Percentiles rank a stretch among this genome's conserved stretches.
These are phyloP conservation scores for Hydraecia micacea DNA, from an alignment of 2,888 invertebrate species.

Conservation along the genomic window DNA sequence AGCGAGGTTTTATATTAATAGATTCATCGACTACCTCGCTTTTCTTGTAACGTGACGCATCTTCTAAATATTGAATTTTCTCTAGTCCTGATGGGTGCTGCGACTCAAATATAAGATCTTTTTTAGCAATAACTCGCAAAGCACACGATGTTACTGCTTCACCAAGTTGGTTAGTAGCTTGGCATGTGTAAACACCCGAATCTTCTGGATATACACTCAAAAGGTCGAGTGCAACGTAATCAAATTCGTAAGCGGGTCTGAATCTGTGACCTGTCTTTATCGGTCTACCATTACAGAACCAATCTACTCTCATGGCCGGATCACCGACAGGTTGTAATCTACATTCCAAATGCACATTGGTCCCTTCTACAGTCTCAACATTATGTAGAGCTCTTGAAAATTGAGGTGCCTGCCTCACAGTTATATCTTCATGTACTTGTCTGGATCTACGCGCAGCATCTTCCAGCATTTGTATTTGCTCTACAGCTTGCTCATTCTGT, in stretches of 20 bases:
- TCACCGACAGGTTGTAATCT: slow-evolving; percentile 97
- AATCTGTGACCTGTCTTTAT: slow-evolving; percentile 98
- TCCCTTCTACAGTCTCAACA: slow-evolving; percentile 96
- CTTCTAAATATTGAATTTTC: slow-evolving; percentile 97
- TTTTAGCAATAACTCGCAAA: slow-evolving; percentile 96
- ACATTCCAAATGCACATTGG: slow-evolving; percentile 97
- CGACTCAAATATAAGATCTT: slow-evolving; percentile 96
- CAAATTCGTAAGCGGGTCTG: slow-evolving; percentile 98
- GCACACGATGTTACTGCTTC: slow-evolving; percentile 98
- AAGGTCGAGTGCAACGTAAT: slow-evolving; percentile 98
- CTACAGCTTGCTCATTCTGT: slow-evolving; percentile 97
- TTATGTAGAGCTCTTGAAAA: slow-evolving; percentile 97
- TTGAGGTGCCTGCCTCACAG: slow-evolving; percentile 95
- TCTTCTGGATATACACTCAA: slow-evolving; percentile 99
- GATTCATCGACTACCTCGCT: slow-evolving; percentile 95
- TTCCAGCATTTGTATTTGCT: slow-evolving; percentile 97
- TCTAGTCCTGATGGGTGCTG: slow-evolving; percentile 97
- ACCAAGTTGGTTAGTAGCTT: slow-evolving; percentile 98
- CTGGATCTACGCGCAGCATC: slow-evolving; percentile 93
- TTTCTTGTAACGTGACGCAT: slow-evolving; percentile 95
- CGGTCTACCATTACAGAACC: slow-evolving; percentile 98
- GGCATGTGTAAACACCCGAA: slow-evolving; percentile 98
- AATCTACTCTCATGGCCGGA: slow-evolving; percentile 97
- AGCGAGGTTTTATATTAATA: slow-evolving; percentile 95
- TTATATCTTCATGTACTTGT: slow-evolving; percentile 94